A percentile compares a stretch with the other conserved stretches of the same genome.
phyloP scores from a whole-genome alignment of 2,888 invertebrate species.

The Diogma glabrata region DNA sequence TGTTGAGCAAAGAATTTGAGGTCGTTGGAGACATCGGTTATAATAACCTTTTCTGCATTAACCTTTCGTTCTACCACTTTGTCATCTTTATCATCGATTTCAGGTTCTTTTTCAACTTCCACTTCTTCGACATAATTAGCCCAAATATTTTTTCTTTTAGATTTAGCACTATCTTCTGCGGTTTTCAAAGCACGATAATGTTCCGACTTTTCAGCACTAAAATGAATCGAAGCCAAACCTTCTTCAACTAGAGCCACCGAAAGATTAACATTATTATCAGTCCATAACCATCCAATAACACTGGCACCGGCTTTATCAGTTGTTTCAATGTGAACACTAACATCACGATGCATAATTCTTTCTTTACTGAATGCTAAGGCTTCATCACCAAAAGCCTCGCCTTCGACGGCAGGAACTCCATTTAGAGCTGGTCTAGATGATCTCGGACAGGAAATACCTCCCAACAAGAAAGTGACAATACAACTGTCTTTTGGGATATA shows the following conservation, averaged over 20 bases:
- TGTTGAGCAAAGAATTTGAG: constrained; percentile 82
- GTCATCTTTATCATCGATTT: constrained; percentile 39
- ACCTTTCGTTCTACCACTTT: constrained; percentile 63
- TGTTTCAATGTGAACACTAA: constrained; percentile 82
- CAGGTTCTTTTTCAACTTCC: constrained; percentile 39
- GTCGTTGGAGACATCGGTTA: constrained; percentile 72
- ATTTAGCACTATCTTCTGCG: constrained; percentile 84
- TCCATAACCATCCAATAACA: constrained; percentile 92
- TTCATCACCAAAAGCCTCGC: constrained; percentile 90
- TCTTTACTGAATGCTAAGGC: constrained; percentile 85
- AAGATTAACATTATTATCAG: constrained; percentile 71
- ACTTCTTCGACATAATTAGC: constrained; percentile 61
- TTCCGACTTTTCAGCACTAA: constrained; percentile 83
- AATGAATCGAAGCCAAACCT: constrained; percentile 85
- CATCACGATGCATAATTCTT: constrained; percentile 80
- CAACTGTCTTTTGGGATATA: constrained; percentile 93
- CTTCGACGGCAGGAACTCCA: constrained; percentile 54
- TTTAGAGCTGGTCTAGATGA: constrained; percentile 63
- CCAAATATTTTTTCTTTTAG: constrained; percentile 62
- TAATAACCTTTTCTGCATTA: constrained; percentile 72
- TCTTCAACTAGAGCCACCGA: constrained; percentile 84
- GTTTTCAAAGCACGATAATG: constrained; percentile 65
- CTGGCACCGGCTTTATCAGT: constrained; percentile 92
- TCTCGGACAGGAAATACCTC: constrained; percentile 71
- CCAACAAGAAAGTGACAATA: constrained; percentile 78